phyloP scores from a whole-genome alignment of 1,140 invertebrate genomes.

The Elysia chlorotica region DNA sequence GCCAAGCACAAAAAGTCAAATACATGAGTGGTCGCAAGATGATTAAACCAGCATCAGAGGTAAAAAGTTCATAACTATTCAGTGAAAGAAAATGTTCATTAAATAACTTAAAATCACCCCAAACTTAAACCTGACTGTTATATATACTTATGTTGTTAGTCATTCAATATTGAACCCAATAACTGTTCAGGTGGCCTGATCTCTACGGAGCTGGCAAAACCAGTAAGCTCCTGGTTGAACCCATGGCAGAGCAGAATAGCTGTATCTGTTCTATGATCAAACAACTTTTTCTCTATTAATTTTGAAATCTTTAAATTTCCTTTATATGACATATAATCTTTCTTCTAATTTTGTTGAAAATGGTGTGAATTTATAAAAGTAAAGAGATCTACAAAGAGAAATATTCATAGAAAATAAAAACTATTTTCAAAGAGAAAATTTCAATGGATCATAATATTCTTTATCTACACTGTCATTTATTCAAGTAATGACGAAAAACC shows the following conservation, averaged over 20 bases:
- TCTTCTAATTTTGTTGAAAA: not conserved
- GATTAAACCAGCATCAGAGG: constrained; percentile 56
- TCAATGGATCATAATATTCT: not conserved
- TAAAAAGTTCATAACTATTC: constrained; percentile 36
- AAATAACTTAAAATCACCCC: too few relatives aligned
- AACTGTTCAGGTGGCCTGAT: not conserved
- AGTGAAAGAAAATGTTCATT: too few relatives aligned
- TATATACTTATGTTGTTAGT: not conserved
- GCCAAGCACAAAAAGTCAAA: constrained; percentile 50
- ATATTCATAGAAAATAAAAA: too few relatives aligned
- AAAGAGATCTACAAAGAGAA: too few relatives aligned
- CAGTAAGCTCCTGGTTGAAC: too few relatives aligned
- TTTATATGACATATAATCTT: not conserved
- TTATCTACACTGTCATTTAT: too few relatives aligned
- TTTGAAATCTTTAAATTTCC: not conserved
- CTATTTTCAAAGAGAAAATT: too few relatives aligned
- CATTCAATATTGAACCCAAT: too few relatives aligned
- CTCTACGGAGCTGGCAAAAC: too few relatives aligned
- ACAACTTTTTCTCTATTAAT: not conserved
- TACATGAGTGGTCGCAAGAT: constrained; percentile 60
- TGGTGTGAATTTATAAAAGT: too few relatives aligned
- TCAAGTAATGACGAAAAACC: too few relatives aligned
- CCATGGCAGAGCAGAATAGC: not conserved
- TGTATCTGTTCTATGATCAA: constrained; percentile 1
- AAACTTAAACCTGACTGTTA: too few relatives aligned